Evolutionary conservation across 2,888 invertebrate genomes (phyloP), one percentile per base, ranked within the genome.

Genomic region (Sesia bembeciformis): DNA sequence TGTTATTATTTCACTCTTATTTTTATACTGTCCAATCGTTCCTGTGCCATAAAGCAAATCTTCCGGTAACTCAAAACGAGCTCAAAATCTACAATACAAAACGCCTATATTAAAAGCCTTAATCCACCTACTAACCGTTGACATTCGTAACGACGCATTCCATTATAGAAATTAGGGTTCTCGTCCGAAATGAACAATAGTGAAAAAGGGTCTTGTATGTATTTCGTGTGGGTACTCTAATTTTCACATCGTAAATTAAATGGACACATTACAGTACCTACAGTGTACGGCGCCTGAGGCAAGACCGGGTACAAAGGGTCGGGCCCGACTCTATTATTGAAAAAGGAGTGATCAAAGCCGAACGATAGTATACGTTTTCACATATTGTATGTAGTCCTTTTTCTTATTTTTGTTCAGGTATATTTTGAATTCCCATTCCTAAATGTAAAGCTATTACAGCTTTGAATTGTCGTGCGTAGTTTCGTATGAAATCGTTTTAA

Each of bases 271-370:
- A 78, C 75, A 64, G 69, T 62, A 64, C 63, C 62, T 66, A 65
- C 67, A 57, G 60, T 57, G 60, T 57, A 62, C 60, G 61, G 59
- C 65, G 80, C 81, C 78, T 61, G 63, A 60, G 76, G 84, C 79
- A 57, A 65, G 63, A 63, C 63, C 64, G 63, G 63, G 66, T 68
- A 78, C 80, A 84, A 84, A 85, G 80, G 76, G 59, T 61, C 58
- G 68, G 64, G 73, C 67, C 73, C 72, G 62, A 65, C 73, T 79
- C 76, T 79, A 84, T 84, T 86, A 85, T 86, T 83, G 85, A 83
- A 84, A 84, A 84, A 78, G 83, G 84, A 80, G 77, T 80, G 88
- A 84, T 87, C 86, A 86, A 86, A 86, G 85, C 77, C 74, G 72
- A 74, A 72, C 78, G 79, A 79, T 79, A 46, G 46, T 46, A 46